Evolutionary conservation across 2,113 vertebrate genomes (phyloP).

Genomic region (Tiliqua scincoides): DNA sequence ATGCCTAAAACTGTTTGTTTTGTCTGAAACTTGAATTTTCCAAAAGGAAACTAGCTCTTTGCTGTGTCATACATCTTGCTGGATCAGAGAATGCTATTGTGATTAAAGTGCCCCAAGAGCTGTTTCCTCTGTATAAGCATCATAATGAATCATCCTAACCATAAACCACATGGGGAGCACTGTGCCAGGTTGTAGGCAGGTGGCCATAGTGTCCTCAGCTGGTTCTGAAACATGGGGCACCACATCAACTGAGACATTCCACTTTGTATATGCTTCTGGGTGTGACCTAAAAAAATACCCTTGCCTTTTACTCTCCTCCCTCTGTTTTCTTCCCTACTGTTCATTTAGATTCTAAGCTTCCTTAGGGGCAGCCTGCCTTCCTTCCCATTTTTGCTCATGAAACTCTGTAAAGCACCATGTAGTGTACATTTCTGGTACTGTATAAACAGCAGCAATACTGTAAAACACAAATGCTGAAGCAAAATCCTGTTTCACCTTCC

Average conservation of each 20-base stretch:
- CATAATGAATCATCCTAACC: background rate
- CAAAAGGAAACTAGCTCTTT: background rate
- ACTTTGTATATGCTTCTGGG: background rate
- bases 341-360: background rate
- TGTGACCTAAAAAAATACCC: too few relatives aligned
- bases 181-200: background rate
- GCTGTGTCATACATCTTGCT: background rate
- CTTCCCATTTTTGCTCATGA: background rate
- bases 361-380: background rate
- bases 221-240: background rate
- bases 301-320: background rate
- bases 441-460: background rate
- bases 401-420: background rate
- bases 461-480: background rate
- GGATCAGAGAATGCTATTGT: background rate
- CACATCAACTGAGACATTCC: background rate
- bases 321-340: background rate
- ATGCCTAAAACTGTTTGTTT: constrained; percentile 23
- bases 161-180: background rate
- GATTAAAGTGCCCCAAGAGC: constrained; percentile 1
- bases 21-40: fast-evolving
- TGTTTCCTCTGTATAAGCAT: background rate
- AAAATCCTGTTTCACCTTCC: background rate
- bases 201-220: background rate
- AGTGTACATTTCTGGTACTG: too few relatives aligned